A percentile compares a stretch with the other conserved stretches of the same genome.
Conservation (phyloP, 2,888 invertebrate species). For the Melanostoma scalare region DNA sequence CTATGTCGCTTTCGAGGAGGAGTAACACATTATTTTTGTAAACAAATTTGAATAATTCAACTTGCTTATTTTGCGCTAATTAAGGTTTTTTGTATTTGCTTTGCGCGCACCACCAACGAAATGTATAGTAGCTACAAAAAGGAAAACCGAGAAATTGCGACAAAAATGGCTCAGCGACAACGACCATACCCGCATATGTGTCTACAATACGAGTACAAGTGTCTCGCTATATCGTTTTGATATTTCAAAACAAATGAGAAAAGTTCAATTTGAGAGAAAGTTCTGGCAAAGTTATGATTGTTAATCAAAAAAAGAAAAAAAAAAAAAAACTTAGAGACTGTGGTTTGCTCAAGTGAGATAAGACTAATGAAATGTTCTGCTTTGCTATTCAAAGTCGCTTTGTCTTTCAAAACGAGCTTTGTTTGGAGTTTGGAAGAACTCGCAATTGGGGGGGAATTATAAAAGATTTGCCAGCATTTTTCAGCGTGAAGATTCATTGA, state of each 20-base stretch:
- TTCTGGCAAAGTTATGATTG: slow-evolving; percentile 38
- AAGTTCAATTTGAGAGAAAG: slow-evolving; percentile 27
- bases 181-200: not conserved
- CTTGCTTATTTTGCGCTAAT: slow-evolving; percentile 48
- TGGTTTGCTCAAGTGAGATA: not conserved
- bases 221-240: slow-evolving; percentile 5
- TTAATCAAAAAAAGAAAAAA: slow-evolving; percentile 20
- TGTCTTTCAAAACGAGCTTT: no score
- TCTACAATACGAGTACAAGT: not conserved
- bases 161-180: not conserved
- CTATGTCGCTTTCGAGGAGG: not conserved
- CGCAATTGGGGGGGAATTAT: no score
- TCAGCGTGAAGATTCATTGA: no score
- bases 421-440: no score
- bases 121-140: not conserved
- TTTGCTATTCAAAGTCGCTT: no score
- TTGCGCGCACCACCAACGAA: not conserved
- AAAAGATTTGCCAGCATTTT: no score
- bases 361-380: slow-evolving; percentile 8
- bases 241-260: slow-evolving; percentile 34
- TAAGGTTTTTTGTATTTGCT: slow-evolving; percentile 33
- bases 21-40: slow-evolving; percentile 30
- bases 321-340: not conserved
- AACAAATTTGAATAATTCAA: slow-evolving; percentile 46
- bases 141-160: not conserved